Percentiles rank a stretch among this genome's conserved stretches.
These are phyloP conservation scores for Mythimna lalbum DNA, from an alignment of 2,888 invertebrate genomes.

Conservation along the genomic window DNA sequence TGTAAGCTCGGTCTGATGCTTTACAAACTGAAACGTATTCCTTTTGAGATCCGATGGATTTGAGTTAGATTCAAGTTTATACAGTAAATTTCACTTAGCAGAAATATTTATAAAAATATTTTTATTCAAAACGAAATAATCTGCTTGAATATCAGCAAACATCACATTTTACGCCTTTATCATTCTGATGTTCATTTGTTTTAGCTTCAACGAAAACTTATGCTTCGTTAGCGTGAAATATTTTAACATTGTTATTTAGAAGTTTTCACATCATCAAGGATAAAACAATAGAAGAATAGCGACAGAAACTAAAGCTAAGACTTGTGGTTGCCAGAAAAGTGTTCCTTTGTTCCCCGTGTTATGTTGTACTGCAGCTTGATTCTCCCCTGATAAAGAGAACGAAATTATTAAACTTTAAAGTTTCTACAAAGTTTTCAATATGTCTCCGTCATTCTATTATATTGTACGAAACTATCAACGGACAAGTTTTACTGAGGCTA, in stretches of 20 bases:
- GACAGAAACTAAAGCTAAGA: slow-evolving; percentile 75
- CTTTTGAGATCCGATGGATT: slow-evolving; percentile 10
- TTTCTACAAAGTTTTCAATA: slow-evolving; percentile 50
- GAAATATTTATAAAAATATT: slow-evolving; percentile 33
- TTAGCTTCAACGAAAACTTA: slow-evolving; percentile 1
- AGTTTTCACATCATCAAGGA: slow-evolving; percentile 67
- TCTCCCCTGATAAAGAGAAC: slow-evolving; percentile 87
- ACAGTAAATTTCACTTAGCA: not conserved
- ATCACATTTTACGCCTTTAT: slow-evolving; percentile 16
- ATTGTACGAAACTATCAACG: slow-evolving; percentile 37
- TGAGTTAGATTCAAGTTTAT: not conserved
- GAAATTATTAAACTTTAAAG: slow-evolving; percentile 48
- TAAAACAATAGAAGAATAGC: slow-evolving; percentile 75
- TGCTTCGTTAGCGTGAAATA: slow-evolving; percentile 6
- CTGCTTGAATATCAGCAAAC: slow-evolving; percentile 31
- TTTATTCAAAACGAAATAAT: slow-evolving; percentile 10
- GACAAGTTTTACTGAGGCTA: slow-evolving; percentile 30
- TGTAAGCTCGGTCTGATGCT: slow-evolving; percentile 11
- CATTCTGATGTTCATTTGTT: slow-evolving; percentile 5
- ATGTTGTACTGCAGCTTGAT: slow-evolving; percentile 92
- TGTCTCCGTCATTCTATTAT: slow-evolving; percentile 50
- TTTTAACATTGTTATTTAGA: slow-evolving; percentile 21
- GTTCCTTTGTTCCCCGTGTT: slow-evolving; percentile 91
- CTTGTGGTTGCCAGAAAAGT: slow-evolving; percentile 81
- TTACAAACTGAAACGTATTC: slow-evolving; percentile 17